Percentiles rank a stretch among this genome's conserved stretches.
phyloP scores from a whole-genome alignment of 2,888 invertebrate species.

The Cheilosia pagana region DNA sequence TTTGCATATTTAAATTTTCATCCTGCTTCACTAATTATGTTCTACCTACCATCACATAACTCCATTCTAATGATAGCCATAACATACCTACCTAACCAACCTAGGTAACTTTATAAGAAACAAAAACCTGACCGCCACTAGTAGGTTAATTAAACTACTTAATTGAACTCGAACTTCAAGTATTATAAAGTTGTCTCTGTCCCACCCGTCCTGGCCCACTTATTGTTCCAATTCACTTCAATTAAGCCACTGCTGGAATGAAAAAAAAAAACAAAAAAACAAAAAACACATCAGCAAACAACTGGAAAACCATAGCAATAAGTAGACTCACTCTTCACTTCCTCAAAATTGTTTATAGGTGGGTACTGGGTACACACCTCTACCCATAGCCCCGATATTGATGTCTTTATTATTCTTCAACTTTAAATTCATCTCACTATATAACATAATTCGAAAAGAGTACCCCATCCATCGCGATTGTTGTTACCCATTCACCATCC shows the following conservation, averaged over 20 bases:
- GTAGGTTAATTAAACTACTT: slow-evolving; percentile 20
- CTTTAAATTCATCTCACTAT: slow-evolving; percentile 43
- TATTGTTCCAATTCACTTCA: not conserved
- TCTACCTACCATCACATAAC: too few species aligned
- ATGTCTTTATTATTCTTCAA: slow-evolving; percentile 48
- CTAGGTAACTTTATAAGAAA: too few species aligned
- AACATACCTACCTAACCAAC: too few species aligned
- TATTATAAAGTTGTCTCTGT: slow-evolving; percentile 1
- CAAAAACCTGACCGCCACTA: too few species aligned
- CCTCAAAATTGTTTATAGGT: not conserved
- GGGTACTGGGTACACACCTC: too few species aligned
- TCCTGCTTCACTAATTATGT: too few species aligned
- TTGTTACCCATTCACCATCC: slow-evolving; percentile 6
- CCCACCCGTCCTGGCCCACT: not conserved
- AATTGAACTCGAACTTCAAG: slow-evolving; percentile 18
- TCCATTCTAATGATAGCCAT: too few species aligned
- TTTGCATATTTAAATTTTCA: too few species aligned
- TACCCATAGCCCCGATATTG: not conserved
- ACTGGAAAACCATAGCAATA: not conserved
- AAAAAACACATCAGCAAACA: slow-evolving; percentile 11
- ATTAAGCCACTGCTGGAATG: not conserved
- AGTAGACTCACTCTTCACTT: not conserved
- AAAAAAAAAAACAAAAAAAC: not conserved
- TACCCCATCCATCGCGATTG: slow-evolving; percentile 3
- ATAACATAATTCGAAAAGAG: slow-evolving; percentile 37